These are phyloP conservation scores for Pyrocephalus nanus DNA, from an alignment of 2,797 vertebrate species.

Conservation along the genomic window DNA sequence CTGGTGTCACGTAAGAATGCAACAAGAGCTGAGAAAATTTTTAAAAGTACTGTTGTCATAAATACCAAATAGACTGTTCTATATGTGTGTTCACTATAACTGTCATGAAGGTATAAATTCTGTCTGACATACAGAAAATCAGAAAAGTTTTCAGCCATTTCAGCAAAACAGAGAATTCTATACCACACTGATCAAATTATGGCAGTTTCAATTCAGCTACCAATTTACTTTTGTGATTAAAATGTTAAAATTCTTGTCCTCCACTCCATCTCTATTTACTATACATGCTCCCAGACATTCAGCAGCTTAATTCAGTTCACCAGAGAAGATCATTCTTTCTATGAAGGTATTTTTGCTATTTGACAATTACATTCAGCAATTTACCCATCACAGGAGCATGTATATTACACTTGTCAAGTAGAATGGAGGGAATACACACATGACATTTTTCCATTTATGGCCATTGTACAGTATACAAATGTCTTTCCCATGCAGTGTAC, in stretches of 20 bases:
- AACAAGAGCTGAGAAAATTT: neutral
- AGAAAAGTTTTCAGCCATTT: neutral
- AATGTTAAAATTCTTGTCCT: neutral
- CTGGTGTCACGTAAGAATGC: neutral
- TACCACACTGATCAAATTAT: neutral
- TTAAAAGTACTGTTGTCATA: neutral
- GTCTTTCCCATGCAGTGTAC: neutral
- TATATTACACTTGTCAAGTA: neutral
- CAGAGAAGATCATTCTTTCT: neutral
- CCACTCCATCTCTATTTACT: neutral
- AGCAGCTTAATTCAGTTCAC: neutral
- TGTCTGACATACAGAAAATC: neutral
- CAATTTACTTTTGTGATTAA: neutral
- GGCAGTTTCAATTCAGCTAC: neutral
- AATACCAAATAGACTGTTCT: neutral
- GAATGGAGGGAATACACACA: neutral
- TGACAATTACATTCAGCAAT: neutral
- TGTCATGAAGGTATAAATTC: neutral
- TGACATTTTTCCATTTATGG: neutral
- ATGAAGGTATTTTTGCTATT: neutral
- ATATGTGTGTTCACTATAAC: neutral
- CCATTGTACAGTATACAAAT: neutral
- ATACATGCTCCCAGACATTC: neutral
- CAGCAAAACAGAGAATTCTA: neutral
- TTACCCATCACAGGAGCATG: neutral